Base-by-base conservation (phyloP, 2,113 vertebrate species). In the Lanius collurio region DNA sequence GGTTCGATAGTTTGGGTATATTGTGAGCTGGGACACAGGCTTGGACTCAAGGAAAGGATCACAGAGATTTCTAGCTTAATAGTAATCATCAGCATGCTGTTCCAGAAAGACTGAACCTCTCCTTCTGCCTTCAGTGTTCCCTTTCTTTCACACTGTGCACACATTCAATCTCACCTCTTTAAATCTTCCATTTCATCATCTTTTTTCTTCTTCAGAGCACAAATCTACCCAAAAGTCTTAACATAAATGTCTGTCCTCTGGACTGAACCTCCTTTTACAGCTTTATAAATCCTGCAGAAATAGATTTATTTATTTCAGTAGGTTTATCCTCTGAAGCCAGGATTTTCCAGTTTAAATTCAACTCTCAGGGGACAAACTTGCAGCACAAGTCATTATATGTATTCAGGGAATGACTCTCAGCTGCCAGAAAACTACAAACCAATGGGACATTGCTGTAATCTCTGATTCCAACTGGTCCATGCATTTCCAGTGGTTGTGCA, bases 401-500 rank as follows among this genome's bases (percentile, higher is more conserved):
- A 96, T 74, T 73, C 89, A 97, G 80, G 96, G 93, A 93, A 95
- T 94, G 96, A 88, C 56, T 81, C 80, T 95, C 88, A 96, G 97
- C 97, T 97, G 97, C 94, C 97, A 97, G 97, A 97, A 97, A 96
- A 97, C 96, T 97, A 88, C 65, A 97, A 96, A 89, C 97, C 97
- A 93, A 91, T 83, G 97, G 95, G 96, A 97, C 96, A 95, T 80
- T 96, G 89, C 91, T 96, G 95, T 97, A 97, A 97, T 97, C 97
- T 97, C 94, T 91, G 95, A 95, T 97, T 98, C 96, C 97, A 98
- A 98, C 97, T 97, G 97, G 97, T 96, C 95, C 95, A 78, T 96
- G 97, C 92, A 91, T 95, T 98, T 97, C 90, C 97, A 95, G 88
- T 96, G 93, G 93, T 95, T 55, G 10, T 96, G 92, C 95, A 93